Base-by-base conservation (phyloP, 2,888 invertebrate genomes). In the Leucophora obtusa region DNA sequence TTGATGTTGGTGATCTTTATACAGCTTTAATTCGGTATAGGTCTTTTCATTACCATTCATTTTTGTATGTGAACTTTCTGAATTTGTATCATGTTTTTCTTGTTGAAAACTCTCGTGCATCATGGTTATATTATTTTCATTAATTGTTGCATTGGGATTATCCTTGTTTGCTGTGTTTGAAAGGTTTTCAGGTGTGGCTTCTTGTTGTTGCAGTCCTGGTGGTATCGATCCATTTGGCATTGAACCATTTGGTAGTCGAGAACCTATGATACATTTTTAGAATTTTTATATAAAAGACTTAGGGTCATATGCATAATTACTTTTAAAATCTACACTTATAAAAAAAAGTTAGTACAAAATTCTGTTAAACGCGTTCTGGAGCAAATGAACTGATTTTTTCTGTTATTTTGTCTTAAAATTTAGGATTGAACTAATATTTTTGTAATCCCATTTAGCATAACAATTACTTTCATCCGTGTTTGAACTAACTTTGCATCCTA, bases 101-200 rank as follows among this genome's bases (percentile, higher is more conserved):
- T 86, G 87, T 74, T 89, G 89, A 83, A 90, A 90, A 47, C 89
- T 89, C 65, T 88, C 88, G 86, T 90, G 90, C 89, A 90, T 90
- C 87, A 90, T 89, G 47, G 89, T 90, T 77, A 90, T 89, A 80
- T 83, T 87, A 47, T 72, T 79, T 24, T 81, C 78, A 10, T 80
- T 83, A 18, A 59, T 62, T 11, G 83, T 75, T 47, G 74, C 84
- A 76, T 84, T 85, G 51, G 79, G 76, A 24, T 73, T 78, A 68
- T 85, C 83, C 59, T 77, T 86, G 60, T 72, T 82, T 73, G 74
- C 86, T 18, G 85, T 76, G 82, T 84, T 87, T 1, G 88, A 87
- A 5, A 88, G 86, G 82, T 90, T 89, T 83, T 89, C 89, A 9
- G 90, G 87, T 72, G 85, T 84, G 17, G 68, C 70, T 53, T 79